Percentiles rank a stretch among this genome's conserved stretches.
Conservation (phyloP, 2,888 invertebrate genomes). For the Eilema sororculum region DNA sequence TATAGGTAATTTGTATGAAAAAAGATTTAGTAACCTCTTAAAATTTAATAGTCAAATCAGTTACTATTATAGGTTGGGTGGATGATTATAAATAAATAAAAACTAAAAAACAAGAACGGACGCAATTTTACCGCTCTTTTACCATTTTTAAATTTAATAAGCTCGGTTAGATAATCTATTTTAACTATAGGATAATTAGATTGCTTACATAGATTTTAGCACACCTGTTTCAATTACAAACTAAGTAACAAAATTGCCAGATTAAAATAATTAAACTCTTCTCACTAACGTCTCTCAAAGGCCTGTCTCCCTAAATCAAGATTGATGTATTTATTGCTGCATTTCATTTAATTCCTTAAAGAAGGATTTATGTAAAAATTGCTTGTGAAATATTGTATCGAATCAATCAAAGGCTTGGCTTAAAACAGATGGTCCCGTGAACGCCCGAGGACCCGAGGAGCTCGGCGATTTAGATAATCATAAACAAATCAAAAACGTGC, state of each 20-base stretch:
- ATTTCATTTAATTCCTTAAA: neutral
- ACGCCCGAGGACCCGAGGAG: slow-evolving; percentile 32
- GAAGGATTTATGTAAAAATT: slow-evolving; percentile 5
- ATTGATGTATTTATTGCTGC: neutral
- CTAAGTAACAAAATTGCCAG: neutral
- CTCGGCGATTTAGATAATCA: slow-evolving; percentile 43
- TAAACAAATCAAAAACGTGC: slow-evolving; percentile 50
- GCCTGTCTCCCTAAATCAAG: neutral
- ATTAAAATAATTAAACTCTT: neutral
- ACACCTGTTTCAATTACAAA: slow-evolving; percentile 4
- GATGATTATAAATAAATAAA: no score
- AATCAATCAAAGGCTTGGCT: slow-evolving; percentile 44
- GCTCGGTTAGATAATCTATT: no score
- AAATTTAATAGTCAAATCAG: no score
- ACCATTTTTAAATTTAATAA: no score
- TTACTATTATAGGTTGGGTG: no score
- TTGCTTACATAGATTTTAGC: neutral
- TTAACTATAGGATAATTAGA: no score
- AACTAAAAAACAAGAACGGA: no score
- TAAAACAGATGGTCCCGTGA: slow-evolving; percentile 39
- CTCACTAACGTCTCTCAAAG: neutral
- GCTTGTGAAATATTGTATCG: slow-evolving; percentile 24
- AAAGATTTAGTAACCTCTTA: no score
- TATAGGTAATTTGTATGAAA: no score
- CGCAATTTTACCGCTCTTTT: no score